Evolutionary conservation across 1,140 invertebrate genomes (phyloP).

Genomic region (Temnothorax longispinosus): DNA sequence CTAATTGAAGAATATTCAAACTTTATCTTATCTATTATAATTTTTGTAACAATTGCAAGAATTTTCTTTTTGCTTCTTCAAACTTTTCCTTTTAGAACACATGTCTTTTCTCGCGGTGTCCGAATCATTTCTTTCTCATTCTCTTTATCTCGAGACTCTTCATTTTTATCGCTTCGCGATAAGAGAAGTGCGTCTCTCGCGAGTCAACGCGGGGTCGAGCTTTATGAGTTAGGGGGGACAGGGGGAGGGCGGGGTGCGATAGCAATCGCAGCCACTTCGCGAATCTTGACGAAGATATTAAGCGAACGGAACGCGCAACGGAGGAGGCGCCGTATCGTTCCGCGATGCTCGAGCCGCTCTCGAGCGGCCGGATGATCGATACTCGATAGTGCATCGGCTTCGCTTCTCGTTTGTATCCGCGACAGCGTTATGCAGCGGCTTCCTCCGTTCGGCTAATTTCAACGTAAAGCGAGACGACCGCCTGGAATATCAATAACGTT

Average conservation of each 20-base stretch:
- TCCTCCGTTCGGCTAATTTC: constrained; percentile 67
- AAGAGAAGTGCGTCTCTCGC: too few relatives aligned
- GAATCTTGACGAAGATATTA: constrained; percentile 56
- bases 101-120: neutral
- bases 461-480: constrained; percentile 62
- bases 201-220: neutral
- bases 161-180: constrained; percentile 14
- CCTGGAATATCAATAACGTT: constrained; percentile 61
- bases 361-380: constrained; percentile 55
- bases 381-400: constrained; percentile 44
- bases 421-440: constrained; percentile 49
- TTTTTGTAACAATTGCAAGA: neutral
- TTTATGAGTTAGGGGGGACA: constrained; percentile 35
- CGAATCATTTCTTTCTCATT: constrained; percentile 1
- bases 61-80: neutral
- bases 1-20: neutral
- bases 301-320: neutral
- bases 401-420: constrained; percentile 42
- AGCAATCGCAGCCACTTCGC: constrained; percentile 20
- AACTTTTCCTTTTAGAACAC: neutral
- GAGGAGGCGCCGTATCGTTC: constrained; percentile 32
- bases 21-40: neutral
- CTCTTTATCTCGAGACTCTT: neutral
- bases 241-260: neutral
- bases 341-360: constrained; percentile 38